These are phyloP conservation scores for Prenolepis imparis DNA, from an alignment of 2,888 invertebrate species.

Conservation along the genomic window DNA sequence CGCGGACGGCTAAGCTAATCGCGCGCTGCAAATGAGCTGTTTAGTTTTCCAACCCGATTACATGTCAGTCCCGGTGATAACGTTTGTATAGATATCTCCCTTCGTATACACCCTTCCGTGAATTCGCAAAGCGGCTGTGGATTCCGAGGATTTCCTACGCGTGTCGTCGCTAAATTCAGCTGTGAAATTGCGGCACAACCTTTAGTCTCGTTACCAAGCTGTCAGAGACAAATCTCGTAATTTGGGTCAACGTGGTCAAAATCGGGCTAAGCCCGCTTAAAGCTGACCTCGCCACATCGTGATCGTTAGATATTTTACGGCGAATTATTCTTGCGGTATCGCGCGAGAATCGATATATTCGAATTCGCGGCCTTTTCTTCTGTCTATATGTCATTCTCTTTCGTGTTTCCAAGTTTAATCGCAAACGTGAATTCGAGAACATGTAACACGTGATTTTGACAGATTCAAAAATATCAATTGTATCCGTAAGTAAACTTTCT, in stretches of 20 bases:
- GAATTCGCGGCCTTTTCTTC: background rate
- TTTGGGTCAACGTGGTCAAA: constrained; percentile 55
- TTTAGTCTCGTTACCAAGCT: constrained; percentile 67
- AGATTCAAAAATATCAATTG: background rate
- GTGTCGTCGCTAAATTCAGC: constrained; percentile 62
- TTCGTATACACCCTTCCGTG: constrained; percentile 51
- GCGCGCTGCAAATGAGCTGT: constrained; percentile 70
- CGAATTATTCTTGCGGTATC: background rate
- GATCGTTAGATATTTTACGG: constrained; percentile 30
- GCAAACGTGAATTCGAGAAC: background rate
- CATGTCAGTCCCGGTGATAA: constrained; percentile 70
- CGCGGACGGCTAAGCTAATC: constrained; percentile 62
- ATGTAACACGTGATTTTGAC: background rate
- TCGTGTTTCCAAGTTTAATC: background rate
- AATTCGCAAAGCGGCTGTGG: constrained; percentile 40
- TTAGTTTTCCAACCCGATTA: constrained; percentile 72
- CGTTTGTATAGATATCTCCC: constrained; percentile 65
- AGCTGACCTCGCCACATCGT: constrained; percentile 33
- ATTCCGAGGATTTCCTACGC: constrained; percentile 62
- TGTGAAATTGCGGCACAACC: constrained; percentile 65
- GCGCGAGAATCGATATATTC: background rate
- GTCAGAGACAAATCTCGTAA: constrained; percentile 68
- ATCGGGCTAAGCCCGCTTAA: constrained; percentile 10
- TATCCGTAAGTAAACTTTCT: background rate
- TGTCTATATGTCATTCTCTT: background rate